Evolutionary conservation across 1,140 invertebrate species (phyloP).

Genomic region (Rhizoglyphus robini): DNA sequence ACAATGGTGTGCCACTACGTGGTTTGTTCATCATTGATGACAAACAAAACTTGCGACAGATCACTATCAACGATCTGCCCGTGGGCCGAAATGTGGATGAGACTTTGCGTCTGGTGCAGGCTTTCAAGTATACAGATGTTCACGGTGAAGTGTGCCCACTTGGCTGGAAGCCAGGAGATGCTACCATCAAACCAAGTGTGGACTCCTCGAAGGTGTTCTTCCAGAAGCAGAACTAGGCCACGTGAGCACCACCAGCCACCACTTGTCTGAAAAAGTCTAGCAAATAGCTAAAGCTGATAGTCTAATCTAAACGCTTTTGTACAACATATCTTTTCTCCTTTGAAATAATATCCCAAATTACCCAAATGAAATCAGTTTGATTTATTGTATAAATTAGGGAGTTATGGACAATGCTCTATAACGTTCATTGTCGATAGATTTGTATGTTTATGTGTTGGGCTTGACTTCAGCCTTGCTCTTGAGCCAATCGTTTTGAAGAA

Average conservation of each 20-base stretch:
- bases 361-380: too few species aligned
- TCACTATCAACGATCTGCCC: conserved; percentile 94
- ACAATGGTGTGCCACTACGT: conserved; percentile 82
- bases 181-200: conserved; percentile 35
- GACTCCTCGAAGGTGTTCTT: conserved; percentile 19
- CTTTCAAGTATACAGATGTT: conserved; percentile 46
- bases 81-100: conserved; percentile 68
- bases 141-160: conserved; percentile 34
- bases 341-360: too few species aligned
- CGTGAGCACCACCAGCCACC: too few species aligned
- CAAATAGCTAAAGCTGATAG: too few species aligned
- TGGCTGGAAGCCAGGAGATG: conserved; percentile 34
- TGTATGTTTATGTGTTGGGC: too few species aligned
- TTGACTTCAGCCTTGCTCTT: too few species aligned
- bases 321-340: too few species aligned
- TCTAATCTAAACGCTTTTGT: too few species aligned
- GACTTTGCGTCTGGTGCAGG: conserved; percentile 47
- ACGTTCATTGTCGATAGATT: too few species aligned
- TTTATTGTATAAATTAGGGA: too few species aligned
- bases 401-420: too few species aligned
- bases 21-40: conserved; percentile 95
- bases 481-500: neutral
- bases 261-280: too few species aligned
- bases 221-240: conserved; percentile 12
- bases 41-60: conserved; percentile 79